Conservation (phyloP, 1,140 invertebrate species). For the Anthonomus grandis region DNA sequence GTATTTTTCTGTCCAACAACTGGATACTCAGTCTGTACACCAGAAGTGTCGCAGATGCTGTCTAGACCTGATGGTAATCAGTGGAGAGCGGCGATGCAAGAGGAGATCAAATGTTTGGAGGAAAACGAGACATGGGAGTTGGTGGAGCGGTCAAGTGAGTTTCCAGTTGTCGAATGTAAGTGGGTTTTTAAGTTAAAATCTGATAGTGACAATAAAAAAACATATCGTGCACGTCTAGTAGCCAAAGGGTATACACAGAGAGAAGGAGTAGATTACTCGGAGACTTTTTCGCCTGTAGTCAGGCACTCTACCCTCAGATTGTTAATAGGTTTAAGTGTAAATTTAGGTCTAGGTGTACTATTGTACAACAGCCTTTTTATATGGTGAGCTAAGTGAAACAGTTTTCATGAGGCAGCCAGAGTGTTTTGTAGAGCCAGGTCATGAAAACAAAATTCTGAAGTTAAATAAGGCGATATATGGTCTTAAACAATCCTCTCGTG, state of each 20-base stretch:
- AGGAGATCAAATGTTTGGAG: constrained; percentile 38
- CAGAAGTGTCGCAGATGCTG: too few relatives aligned
- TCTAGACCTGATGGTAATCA: constrained; percentile 31
- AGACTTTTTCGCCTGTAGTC: constrained; percentile 33
- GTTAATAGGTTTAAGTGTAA: constrained; percentile 34
- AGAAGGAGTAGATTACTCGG: constrained; percentile 18
- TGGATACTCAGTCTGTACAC: too few relatives aligned
- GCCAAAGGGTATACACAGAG: too few relatives aligned
- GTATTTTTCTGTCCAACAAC: too few relatives aligned
- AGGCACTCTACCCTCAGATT: constrained; percentile 32
- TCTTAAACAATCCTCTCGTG: constrained; percentile 37
- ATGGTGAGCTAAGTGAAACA: constrained; percentile 42
- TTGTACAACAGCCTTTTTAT: constrained; percentile 46
- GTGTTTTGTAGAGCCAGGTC: too few relatives aligned
- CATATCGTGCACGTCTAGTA: too few relatives aligned
- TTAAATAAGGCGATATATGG: constrained; percentile 43
- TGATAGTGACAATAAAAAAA: constrained; percentile 27
- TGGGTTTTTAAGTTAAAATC: constrained; percentile 45
- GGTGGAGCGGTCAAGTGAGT: constrained; percentile 34
- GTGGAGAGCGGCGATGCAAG: constrained; percentile 38
- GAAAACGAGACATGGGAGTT: constrained; percentile 44
- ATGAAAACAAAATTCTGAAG: constrained; percentile 32
- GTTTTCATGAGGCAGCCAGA: too few relatives aligned
- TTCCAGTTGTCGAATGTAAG: constrained; percentile 43
- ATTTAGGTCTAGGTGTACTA: constrained; percentile 32